These are phyloP conservation scores for Mus spretus DNA, from an alignment of 2,797 vertebrate species.

Conservation along the genomic window DNA sequence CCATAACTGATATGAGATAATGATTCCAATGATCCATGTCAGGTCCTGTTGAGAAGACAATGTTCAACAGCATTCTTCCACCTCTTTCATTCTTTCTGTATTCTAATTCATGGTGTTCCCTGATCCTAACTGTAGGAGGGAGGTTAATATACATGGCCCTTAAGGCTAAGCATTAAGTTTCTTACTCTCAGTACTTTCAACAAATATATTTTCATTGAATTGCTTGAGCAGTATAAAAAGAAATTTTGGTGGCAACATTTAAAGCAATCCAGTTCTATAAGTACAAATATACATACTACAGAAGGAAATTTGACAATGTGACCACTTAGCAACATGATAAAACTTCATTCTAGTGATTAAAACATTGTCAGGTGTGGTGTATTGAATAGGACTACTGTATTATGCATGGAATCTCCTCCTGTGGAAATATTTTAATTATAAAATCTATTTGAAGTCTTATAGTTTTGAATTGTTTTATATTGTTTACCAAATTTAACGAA, in stretches of 20 bases:
- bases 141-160: neutral
- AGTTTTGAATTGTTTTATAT: neutral
- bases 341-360: too few species aligned
- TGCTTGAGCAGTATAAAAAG: neutral
- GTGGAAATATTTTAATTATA: neutral
- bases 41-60: neutral
- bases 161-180: neutral
- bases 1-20: neutral
- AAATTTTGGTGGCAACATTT: neutral
- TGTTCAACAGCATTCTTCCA: neutral
- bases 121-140: neutral
- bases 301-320: neutral
- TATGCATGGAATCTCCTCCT: neutral
- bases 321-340: neutral
- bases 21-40: neutral
- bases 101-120: too few species aligned
- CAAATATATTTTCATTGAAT: neutral
- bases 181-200: too few species aligned
- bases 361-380: neutral
- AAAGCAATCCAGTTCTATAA: neutral
- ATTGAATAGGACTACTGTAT: neutral
- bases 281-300: neutral
- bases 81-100: neutral
- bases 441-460: neutral
- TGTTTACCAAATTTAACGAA: neutral